These are phyloP conservation scores for Cenopis cana DNA, from an alignment of 2,888 invertebrate genomes.

Conservation along the genomic window DNA sequence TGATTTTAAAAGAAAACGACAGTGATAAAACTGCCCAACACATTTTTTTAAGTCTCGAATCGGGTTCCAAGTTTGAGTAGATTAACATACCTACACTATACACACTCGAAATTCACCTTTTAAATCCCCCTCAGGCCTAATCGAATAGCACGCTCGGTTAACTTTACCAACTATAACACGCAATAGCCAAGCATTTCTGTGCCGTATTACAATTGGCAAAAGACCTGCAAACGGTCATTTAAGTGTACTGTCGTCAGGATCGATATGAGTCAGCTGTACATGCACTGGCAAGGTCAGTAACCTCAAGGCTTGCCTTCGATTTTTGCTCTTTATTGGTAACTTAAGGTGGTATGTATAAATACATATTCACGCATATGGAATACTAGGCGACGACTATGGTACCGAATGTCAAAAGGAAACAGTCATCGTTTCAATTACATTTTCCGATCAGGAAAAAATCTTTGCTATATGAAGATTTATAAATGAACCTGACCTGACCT, in stretches of 20 bases:
- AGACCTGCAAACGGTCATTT: background rate
- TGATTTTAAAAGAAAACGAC: no score
- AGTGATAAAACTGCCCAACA: no score
- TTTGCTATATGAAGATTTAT: no score
- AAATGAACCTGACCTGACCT: no score
- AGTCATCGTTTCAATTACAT: no score
- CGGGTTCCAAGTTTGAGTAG: no score
- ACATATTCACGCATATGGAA: background rate
- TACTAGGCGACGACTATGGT: background rate
- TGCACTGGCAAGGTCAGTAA: conserved; percentile 22
- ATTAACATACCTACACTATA: background rate
- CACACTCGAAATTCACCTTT: background rate
- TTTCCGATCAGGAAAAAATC: no score
- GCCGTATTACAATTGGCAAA: background rate
- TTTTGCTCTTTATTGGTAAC: conserved; percentile 17
- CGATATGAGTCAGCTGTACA: conserved; percentile 18
- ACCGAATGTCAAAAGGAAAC: no score
- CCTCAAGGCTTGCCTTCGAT: conserved; percentile 21
- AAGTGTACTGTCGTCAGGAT: conserved; percentile 3
- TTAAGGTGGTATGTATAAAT: background rate
- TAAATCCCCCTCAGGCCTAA: background rate
- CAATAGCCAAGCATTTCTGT: background rate
- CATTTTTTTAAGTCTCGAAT: no score
- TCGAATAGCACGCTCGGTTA: conserved; percentile 11
- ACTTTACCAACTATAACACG: background rate